phyloP scores from a whole-genome alignment of 1,140 invertebrate genomes.

The Teleopsis dalmanni region DNA sequence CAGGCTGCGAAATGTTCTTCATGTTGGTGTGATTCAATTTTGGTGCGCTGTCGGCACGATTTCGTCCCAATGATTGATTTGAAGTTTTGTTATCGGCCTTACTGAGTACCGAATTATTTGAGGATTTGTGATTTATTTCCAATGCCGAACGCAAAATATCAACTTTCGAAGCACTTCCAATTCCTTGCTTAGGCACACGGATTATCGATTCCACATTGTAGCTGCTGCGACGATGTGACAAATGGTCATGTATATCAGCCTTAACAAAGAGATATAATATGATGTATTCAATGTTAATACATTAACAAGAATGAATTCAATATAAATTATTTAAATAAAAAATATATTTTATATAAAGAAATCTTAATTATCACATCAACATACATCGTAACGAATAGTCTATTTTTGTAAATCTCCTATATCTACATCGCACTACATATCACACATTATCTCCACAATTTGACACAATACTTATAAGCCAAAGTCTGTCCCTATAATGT shows the following conservation, averaged over 20 bases:
- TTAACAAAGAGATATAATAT: no score
- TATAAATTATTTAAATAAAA: no score
- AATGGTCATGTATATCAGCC: conserved; percentile 43
- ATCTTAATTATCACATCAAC: no score
- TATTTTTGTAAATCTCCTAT: no score
- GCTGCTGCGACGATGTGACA: conserved; percentile 42
- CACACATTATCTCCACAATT: no score
- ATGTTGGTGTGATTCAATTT: conserved; percentile 51
- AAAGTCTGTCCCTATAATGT: no score
- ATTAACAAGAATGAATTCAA: no score
- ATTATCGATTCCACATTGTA: conserved; percentile 40
- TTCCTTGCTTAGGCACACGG: conserved; percentile 29
- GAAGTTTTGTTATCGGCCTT: conserved; percentile 46
- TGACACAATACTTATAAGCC: no score
- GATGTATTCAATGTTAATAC: no score
- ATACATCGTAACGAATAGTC: no score
- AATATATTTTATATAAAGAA: no score
- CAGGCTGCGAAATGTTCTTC: conserved; percentile 52
- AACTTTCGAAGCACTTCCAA: conserved; percentile 55
- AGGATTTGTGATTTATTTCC: conserved; percentile 53
- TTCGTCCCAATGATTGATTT: conserved; percentile 46
- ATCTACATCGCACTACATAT: no score
- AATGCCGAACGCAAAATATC: conserved; percentile 56
- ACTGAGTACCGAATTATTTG: conserved; percentile 42
- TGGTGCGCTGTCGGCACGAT: conserved; percentile 54